Evolutionary conservation across 2,797 vertebrate genomes (phyloP).

Genomic region (Enteromius argenteus): DNA sequence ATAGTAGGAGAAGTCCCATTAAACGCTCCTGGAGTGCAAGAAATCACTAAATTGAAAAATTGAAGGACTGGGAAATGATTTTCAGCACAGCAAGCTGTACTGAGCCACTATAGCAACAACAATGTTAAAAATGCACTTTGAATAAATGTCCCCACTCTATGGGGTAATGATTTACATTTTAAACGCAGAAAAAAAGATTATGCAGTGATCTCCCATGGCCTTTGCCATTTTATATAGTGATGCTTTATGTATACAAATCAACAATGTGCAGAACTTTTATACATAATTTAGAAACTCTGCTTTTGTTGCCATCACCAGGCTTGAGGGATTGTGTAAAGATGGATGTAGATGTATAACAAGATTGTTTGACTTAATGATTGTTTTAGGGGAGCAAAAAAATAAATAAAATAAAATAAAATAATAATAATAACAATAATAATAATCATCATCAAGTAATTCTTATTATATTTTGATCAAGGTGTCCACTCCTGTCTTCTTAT

Average conservation of each 20-base stretch:
- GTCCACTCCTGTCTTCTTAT: no score
- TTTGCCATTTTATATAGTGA: conserved; percentile 16
- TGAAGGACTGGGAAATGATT: background rate
- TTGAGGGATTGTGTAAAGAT: conserved; percentile 5
- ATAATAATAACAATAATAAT: no score
- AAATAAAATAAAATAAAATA: no score
- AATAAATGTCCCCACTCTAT: conserved; percentile 19
- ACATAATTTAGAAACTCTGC: conserved; percentile 38
- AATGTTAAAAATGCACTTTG: conserved; percentile 25
- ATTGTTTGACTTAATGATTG: background rate
- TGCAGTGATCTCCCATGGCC: conserved; percentile 27
- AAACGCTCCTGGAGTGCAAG: no score
- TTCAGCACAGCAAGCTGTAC: background rate
- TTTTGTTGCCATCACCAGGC: conserved; percentile 19
- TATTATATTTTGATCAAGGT: no score
- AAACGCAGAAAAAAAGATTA: conserved; percentile 31
- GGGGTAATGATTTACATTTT: conserved; percentile 46
- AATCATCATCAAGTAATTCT: no score
- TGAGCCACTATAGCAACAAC: background rate
- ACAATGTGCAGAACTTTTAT: conserved; percentile 21
- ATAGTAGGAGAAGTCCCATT: background rate
- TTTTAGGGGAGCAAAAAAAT: no score
- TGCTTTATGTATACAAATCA: background rate
- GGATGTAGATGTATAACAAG: background rate
- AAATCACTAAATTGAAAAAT: background rate